phyloP scores from a whole-genome alignment of 2,888 invertebrate genomes.

The Augiades crinisus region DNA sequence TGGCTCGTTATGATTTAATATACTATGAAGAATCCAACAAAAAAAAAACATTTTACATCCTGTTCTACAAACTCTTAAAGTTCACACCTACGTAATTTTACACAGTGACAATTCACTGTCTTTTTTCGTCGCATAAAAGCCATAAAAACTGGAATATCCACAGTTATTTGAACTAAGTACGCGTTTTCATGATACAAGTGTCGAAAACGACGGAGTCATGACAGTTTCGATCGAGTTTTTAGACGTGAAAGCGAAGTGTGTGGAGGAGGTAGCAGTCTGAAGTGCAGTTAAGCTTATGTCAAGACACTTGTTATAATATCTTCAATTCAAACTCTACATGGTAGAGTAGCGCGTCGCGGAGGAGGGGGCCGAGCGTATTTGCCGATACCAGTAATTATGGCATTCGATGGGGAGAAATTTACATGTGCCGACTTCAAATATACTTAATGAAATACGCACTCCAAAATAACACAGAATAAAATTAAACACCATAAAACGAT shows the following conservation, averaged over 20 bases:
- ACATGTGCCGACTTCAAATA: no score
- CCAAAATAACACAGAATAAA: no score
- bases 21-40: no score
- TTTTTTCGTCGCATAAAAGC: neutral
- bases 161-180: constrained; percentile 27
- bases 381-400: no score
- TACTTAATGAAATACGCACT: no score
- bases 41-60: neutral
- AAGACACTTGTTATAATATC: neutral
- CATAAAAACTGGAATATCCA: constrained; percentile 6
- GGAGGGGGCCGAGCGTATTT: no score
- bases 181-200: constrained; percentile 32
- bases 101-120: neutral
- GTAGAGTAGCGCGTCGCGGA: no score
- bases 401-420: no score
- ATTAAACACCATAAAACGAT: no score
- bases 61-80: neutral
- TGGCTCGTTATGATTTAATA: no score
- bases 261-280: neutral
- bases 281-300: neutral
- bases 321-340: neutral
- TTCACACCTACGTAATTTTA: constrained; percentile 8
- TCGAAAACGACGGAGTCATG: constrained; percentile 26
- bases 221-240: constrained; percentile 19
- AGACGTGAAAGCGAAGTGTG: constrained; percentile 24